A percentile compares a stretch with the other conserved stretches of the same genome.
Evolutionary conservation across 1,140 invertebrate genomes (phyloP).

Genomic region (Archivesica marissinica): DNA sequence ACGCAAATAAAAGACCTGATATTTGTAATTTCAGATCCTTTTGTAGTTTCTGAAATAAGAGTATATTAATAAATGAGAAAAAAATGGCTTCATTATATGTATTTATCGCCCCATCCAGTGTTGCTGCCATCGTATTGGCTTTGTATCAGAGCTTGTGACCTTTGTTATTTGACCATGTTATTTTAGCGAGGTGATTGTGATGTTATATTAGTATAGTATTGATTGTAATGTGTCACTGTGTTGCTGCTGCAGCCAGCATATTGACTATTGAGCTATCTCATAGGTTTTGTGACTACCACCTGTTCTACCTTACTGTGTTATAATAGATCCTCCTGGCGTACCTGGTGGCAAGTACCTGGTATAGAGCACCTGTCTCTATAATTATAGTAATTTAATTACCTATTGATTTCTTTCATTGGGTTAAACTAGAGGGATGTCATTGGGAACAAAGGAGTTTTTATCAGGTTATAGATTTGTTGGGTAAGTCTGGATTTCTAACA

Average conservation of each 20-base stretch:
- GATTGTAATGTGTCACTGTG: neutral
- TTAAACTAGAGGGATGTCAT: neutral
- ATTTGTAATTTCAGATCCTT: too few relatives aligned
- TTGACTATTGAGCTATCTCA: too few relatives aligned
- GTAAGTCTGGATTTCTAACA: too few relatives aligned
- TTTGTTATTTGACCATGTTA: neutral
- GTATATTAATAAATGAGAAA: neutral
- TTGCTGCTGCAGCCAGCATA: too few relatives aligned
- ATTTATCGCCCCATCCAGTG: too few relatives aligned
- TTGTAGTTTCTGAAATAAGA: conserved; percentile 4
- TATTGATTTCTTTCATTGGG: neutral
- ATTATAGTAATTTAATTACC: neutral
- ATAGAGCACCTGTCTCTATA: conserved; percentile 2
- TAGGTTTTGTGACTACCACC: neutral
- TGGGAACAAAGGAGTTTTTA: conserved; percentile 14
- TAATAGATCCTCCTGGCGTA: too few relatives aligned
- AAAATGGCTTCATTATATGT: neutral
- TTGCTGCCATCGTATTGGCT: neutral
- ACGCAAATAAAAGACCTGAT: too few relatives aligned
- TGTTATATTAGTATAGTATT: neutral
- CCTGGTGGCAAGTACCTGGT: too few relatives aligned
- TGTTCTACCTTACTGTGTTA: conserved; percentile 4
- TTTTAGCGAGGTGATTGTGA: neutral
- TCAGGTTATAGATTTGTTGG: too few relatives aligned
- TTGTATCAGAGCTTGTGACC: neutral